Percentiles rank a stretch among this genome's conserved stretches.
Evolutionary conservation across 1,140 invertebrate genomes (phyloP).

Genomic region (Copidosoma floridanum): DNA sequence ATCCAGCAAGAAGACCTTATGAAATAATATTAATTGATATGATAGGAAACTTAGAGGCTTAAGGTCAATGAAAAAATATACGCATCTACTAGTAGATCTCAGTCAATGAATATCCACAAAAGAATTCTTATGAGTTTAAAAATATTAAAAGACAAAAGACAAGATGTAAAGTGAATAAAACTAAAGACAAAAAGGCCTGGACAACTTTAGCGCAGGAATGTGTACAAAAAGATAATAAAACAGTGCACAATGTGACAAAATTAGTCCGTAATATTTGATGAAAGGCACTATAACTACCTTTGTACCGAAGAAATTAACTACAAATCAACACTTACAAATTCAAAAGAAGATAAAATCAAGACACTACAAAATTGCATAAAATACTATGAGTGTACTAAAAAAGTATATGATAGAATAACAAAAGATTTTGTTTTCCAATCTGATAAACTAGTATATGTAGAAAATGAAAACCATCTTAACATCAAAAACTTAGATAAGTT

Average conservation of each 20-base stretch:
- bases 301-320: constrained; percentile 20
- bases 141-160: constrained; percentile 19
- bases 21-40: constrained; percentile 48
- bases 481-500: constrained; percentile 28
- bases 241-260: constrained; percentile 16
- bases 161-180: constrained; percentile 24
- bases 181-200: constrained; percentile 20
- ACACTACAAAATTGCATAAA: background rate
- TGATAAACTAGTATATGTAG: constrained; percentile 24
- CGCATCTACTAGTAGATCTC: constrained; percentile 37
- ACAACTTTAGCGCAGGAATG: constrained; percentile 25
- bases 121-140: constrained; percentile 28
- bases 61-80: constrained; percentile 40
- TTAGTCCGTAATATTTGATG: constrained; percentile 24
- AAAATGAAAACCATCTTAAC: constrained; percentile 26
- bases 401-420: constrained; percentile 18
- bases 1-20: constrained; percentile 28
- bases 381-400: background rate
- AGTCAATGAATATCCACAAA: constrained; percentile 23
- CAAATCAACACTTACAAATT: no score
- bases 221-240: constrained; percentile 25
- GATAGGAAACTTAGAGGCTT: constrained; percentile 39
- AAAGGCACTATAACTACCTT: constrained; percentile 17
- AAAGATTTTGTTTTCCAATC: constrained; percentile 16
- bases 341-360: background rate